Base-by-base conservation (phyloP, 2,113 vertebrate genomes). In the Sardina pilchardus region DNA sequence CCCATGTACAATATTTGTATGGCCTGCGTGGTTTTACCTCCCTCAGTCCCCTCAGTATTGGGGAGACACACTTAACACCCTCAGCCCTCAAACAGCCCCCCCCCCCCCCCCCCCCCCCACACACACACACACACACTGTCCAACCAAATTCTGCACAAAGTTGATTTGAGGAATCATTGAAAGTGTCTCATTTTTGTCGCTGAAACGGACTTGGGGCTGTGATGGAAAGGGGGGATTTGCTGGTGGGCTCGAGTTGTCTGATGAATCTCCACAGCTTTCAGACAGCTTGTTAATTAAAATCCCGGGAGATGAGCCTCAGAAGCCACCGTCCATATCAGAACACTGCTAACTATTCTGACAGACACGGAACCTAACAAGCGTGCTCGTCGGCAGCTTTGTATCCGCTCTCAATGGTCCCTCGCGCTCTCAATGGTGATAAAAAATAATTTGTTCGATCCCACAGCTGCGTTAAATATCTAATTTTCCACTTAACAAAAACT, bases 261-360 rank as follows among this genome's bases (percentile, higher is more conserved):
- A 93, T 94, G 92, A 94, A 92, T 93, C 93, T 95, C 90, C 87
- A 89, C 93, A 91, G 92, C 91, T 90, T 94, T 95, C 93, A 93
- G 95, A 95, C 95, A 93, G 95, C 94, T 93, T 94, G 93, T 92
- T 95, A 95, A 95, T 95, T 94, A 94, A 95, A 94, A 94, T 94
- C 94, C 92, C 92, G 86, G 94, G 95, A 96, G 94, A 95, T 93
- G 93, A 92, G 89, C 91, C 92, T 94, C 92, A 88, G 93, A 93
- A 92, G 94, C 93, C 90, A 92, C 92, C 92, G 95, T 94, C 93
- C 87, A 91, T 95, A 95, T 95, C 95, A 95, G 94, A 95, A 93
- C 93, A 88, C 86, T 88, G 94, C 95, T 96, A 94, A 95, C 91
- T 93, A 95, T 92, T 91, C 94, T 93, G 95, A 95, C 95, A 94